Evolutionary conservation across 2,113 vertebrate genomes (phyloP), one percentile per base, ranked within the genome.

Genomic region (Entelurus aequoreus): DNA sequence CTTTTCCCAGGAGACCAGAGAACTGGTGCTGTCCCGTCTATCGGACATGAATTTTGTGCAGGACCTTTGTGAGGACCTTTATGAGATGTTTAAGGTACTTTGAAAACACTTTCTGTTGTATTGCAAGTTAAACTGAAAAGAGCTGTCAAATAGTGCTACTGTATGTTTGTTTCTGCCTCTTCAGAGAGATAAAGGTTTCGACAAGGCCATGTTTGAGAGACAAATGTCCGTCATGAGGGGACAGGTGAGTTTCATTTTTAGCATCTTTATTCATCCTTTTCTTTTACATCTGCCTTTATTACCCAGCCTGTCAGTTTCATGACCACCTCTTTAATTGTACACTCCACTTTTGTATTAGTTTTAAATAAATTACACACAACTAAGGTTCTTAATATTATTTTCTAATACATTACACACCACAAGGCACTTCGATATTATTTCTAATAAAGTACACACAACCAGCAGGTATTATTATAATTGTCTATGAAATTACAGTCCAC

Each of bases 171-270:
- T 48, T 67, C 7, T 70, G 6, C 71, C 42, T 71, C 40, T 49
- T 69, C 79, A 97, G 97, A 89, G 82, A 1, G 97, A 99, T 83
- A 95, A 90, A 90, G 92, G 93, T 47, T 98, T 98, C 76, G 94
- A 98, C 88, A 96, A 92, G 87, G 86, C 93, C 66, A 94, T 93
- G 77, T 99, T 98, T 88, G 97, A 99, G 87, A 94, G 89, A 73
- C 96, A 98, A 83, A 98, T 99, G 95, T 98, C 97, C 14, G 95
- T 98, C 38, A 98, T 99, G 97, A 92, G 97, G 63, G 97, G 97
- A 42, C 97, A 99, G 93, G 97, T 98, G 89, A 84, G 94, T 77
- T 48, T 57, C 5, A 8, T 42, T 46, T 46, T 46, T 11, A 46
- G 4, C 42, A 46, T 46, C 42, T 46, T 46, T 46, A 9, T 46